Conservation (phyloP, 2,797 vertebrate genomes). For the Gorsachius magnificus region DNA sequence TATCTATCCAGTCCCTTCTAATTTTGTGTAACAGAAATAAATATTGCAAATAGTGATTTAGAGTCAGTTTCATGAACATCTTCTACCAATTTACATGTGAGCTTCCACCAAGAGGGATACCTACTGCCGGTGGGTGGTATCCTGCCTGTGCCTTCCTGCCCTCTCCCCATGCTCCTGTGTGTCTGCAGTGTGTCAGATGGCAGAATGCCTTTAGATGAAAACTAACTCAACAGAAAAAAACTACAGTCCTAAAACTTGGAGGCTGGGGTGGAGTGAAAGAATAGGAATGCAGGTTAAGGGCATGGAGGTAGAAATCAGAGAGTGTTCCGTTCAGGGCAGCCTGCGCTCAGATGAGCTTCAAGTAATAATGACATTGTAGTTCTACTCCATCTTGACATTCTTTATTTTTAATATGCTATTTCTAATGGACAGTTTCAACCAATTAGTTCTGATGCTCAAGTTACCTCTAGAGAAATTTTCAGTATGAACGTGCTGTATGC, state of each 20-base stretch:
- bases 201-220: neutral
- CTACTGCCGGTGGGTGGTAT: neutral
- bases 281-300: neutral
- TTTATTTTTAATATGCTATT: neutral
- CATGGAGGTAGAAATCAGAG: neutral
- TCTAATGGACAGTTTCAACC: neutral
- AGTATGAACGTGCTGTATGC: neutral
- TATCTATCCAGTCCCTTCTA: neutral
- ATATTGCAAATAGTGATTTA: neutral
- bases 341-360: neutral
- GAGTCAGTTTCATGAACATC: neutral
- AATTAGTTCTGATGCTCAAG: neutral
- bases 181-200: neutral
- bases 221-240: neutral
- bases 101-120: neutral
- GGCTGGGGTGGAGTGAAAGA: neutral
- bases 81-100: neutral
- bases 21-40: neutral
- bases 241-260: neutral
- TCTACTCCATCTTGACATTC: neutral
- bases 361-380: neutral
- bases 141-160: neutral
- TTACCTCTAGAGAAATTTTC: neutral
- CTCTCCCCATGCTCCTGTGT: neutral
- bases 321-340: neutral